Evolutionary conservation across 1,140 invertebrate genomes (phyloP), one percentile per base, ranked within the genome.

Genomic region (Sitobion miscanthi): DNA sequence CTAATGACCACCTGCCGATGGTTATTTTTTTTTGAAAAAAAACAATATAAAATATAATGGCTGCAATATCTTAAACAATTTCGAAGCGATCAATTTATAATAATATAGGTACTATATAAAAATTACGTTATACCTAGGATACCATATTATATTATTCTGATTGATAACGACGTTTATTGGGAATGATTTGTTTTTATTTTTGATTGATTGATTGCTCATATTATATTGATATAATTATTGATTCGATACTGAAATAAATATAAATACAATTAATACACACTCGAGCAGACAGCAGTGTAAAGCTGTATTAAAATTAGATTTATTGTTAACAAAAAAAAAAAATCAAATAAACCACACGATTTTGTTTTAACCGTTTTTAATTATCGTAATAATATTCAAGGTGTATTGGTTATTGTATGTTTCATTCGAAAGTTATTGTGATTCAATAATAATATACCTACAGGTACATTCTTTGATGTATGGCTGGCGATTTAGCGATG

Each of bases 251-350:
- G 77, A 38, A 82, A 82, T 35, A 38, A 82, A n/a, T 82, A n/a
- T 38, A 82, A 82, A 82, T 82, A 21, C 35, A 82, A 82, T 82
- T 35, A 77, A 35, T 35, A 35, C 5, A 62, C 25, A 77, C 69
- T 35, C 14, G 69, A 20, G 14, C n/a, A 38, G 25, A 69, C 11
- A 30, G 11, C 2, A 69, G 62, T 82, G 30, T 47, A 86, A 86
- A 86, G 11, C 17, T 47, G 47, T 86, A 87, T 87, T 49, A 20
- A 87, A 47, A 87, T 87, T 87, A 30, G 45, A 87, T 87, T 87
- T 87, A 49, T 49, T 49, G 30, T 49, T 87, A 30, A 25, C n/a
- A 20, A 47, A 49, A 17, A n/a, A n/a, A 35, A 30, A 47, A 25
- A 30, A 47, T 42, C 1, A 85, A 14, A 87, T 49, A 38, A 11